Evolutionary conservation across 30 jellyfish, hydroid and myxozoan species (phyloP), one percentile per base, ranked within the genome.

Genomic region (Hydractinia symbiolongicarpus): DNA sequence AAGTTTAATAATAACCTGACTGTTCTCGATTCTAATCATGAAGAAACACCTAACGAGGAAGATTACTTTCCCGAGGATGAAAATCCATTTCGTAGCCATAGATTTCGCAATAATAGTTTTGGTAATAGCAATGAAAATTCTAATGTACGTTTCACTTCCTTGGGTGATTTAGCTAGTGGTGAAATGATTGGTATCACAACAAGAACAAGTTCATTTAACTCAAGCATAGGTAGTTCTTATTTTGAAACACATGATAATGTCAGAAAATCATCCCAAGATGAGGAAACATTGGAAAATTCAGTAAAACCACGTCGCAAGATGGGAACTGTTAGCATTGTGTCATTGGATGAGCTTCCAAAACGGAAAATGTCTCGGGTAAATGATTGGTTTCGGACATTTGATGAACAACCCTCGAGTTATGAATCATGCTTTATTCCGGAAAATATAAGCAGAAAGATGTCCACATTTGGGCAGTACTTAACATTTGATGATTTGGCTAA

Each of bases 271-370:
- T 77, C 85, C 21, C 73, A 53, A 53, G 85, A 77, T 13, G 55
- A 55, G 15, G 57, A 11, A 16, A 56, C 62, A 15, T 57, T 55
- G 44, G 53, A n/a, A 61, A 77, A 10, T 5, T 19, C 66, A 9
- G 54, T 6, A 17, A 30, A 30, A 30, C 85, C 82, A 7, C 60
- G 54, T 10, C 75, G 85, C 75, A 77, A 62, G 40, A 72, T 44
- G 44, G 81, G 81, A 19, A 50, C n/a, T 56, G 61, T 77, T 76
- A 30, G 85, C 14, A 77, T 77, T 60, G 44, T 77, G 44, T 77
- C 85, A 54, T 62, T 77, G 51, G 85, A 77, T 17, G 85, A 77
- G 40, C 56, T 77, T 4, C 73, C 85, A 77, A 62, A 77, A 55
- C 15, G 76, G 30, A 55, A 50, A 49, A 77, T 77, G 85, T 51